These are phyloP conservation scores for Rhyacichthys aspro DNA, from an alignment of 2,797 vertebrate genomes.

Conservation along the genomic window DNA sequence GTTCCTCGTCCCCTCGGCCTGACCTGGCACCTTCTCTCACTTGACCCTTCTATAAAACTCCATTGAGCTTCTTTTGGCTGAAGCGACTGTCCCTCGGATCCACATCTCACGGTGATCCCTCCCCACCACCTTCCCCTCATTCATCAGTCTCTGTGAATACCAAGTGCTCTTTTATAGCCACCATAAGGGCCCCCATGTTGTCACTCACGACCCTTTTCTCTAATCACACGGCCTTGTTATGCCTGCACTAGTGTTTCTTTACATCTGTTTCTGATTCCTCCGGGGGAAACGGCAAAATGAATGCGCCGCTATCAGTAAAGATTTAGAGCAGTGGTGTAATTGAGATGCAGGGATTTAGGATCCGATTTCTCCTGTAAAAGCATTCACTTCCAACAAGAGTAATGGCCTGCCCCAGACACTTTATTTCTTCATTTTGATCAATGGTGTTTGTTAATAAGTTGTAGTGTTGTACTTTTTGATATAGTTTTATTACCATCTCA, in stretches of 20 bases:
- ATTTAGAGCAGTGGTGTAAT: conserved; percentile 67
- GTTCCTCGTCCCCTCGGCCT: conserved; percentile 31
- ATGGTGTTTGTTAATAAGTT: conserved; percentile 18
- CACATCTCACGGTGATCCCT: conserved; percentile 55
- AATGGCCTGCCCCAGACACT: conserved; percentile 28
- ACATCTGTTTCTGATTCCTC: conserved; percentile 78
- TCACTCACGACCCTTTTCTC: conserved; percentile 56
- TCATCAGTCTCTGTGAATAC: conserved; percentile 51
- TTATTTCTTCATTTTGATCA: conserved; percentile 33
- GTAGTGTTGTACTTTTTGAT: no score
- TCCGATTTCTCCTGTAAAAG: conserved; percentile 65
- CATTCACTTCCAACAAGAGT: conserved; percentile 50
- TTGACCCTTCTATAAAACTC: conserved; percentile 52
- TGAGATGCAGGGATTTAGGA: conserved; percentile 60
- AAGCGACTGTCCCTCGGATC: conserved; percentile 42
- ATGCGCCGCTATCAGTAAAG: conserved; percentile 65
- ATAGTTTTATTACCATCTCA: no score
- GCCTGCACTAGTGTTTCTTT: conserved; percentile 49
- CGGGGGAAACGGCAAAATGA: conserved; percentile 41
- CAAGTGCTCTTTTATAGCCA: conserved; percentile 55
- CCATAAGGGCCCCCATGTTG: conserved; percentile 44
- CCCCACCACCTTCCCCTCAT: conserved; percentile 42
- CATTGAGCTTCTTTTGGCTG: conserved; percentile 54
- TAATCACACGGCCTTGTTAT: conserved; percentile 64
- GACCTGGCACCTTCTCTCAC: conserved; percentile 60